These are phyloP conservation scores for Coendou prehensilis DNA, from an alignment of 2,797 vertebrate species.

Conservation along the genomic window DNA sequence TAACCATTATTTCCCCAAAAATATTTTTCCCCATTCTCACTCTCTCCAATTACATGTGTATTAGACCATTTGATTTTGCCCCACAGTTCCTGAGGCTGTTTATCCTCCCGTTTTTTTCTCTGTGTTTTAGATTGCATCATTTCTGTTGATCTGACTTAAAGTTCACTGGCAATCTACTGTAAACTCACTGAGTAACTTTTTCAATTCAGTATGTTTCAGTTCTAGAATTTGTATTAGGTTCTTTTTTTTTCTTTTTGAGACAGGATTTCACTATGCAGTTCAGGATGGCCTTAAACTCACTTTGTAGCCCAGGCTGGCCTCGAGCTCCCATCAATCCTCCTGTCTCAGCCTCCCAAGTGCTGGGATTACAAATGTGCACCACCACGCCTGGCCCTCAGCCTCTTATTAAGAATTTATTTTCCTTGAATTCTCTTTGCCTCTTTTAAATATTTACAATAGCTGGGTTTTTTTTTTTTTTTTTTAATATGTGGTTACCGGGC, in stretches of 20 bases:
- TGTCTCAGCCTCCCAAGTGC: not conserved
- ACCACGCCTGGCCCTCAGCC: not conserved
- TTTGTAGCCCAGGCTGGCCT: no score
- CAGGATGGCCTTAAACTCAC: not conserved
- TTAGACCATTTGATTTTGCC: not conserved
- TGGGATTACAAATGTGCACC: not conserved
- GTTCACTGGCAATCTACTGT: not conserved
- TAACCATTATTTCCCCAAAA: not conserved
- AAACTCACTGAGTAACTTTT: constrained; percentile 43
- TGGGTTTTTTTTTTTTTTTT: not conserved
- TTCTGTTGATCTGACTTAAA: constrained; percentile 52
- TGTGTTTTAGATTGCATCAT: constrained; percentile 1
- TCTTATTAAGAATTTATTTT: constrained; percentile 25
- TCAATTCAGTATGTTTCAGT: not conserved
- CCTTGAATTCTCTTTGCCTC: constrained; percentile 36
- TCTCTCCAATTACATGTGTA: not conserved
- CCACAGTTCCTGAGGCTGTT: not conserved
- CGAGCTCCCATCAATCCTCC: not conserved
- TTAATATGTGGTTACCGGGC: no score
- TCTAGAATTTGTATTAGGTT: constrained; percentile 49
- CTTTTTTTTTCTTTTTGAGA: not conserved
- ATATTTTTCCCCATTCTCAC: not conserved
- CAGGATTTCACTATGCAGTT: not conserved
- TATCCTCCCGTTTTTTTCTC: not conserved
- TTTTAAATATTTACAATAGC: constrained; percentile 38